These are phyloP conservation scores for Sus scrofa DNA, from an alignment of 2,113 vertebrate species.

Conservation along the genomic window T2T-Sscrofa CM000812.6:252904501-252905000, in stretches of 20 bases:
- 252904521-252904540: neutral
- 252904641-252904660: neutral
- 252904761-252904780: neutral
- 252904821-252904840: neutral
- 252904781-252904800: neutral
- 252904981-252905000: neutral
- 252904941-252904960: neutral
- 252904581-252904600: neutral
- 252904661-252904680: neutral
- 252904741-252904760: slow-evolving; percentile 31
- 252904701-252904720: neutral
- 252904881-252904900: slow-evolving; percentile 14
- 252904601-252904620: neutral
- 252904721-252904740: neutral
- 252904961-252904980: neutral
- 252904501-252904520: neutral
- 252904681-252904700: neutral
- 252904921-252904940: neutral
- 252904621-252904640: neutral
- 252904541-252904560: slow-evolving; percentile 21
- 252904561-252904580: slow-evolving; percentile 30
- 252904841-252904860: slow-evolving; percentile 19
- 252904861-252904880: neutral
- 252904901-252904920: slow-evolving; percentile 14
- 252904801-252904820: slow-evolving; percentile 1